Evolutionary conservation across 2,888 invertebrate species (phyloP).

Genomic region (Escarpia spicata): DNA sequence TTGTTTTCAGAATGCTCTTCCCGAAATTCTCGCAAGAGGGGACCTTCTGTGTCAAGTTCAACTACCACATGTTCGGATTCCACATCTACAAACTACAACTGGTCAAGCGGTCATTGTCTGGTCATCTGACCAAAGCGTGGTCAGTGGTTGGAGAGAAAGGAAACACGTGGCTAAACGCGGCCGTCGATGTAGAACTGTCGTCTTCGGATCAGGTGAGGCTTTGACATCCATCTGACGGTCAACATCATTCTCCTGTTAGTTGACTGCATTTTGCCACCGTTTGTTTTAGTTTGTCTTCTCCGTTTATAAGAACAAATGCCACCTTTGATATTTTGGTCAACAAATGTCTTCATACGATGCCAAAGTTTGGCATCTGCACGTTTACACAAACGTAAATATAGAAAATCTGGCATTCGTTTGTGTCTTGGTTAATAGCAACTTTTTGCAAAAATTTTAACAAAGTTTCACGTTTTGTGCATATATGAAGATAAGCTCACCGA

Average conservation of each 20-base stretch:
- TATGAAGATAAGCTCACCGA: neutral
- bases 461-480: neutral
- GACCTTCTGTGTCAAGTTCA: slow-evolving; percentile 25
- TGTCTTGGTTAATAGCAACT: neutral
- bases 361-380: neutral
- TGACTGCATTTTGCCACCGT: neutral
- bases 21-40: neutral
- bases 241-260: neutral
- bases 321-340: neutral
- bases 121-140: neutral
- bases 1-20: neutral
- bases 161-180: slow-evolving; percentile 17
- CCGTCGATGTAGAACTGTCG: neutral
- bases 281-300: neutral
- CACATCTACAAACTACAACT: slow-evolving; percentile 29
- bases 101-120: slow-evolving; percentile 14
- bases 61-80: slow-evolving; percentile 34
- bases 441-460: neutral
- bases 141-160: neutral
- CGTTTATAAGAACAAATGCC: neutral
- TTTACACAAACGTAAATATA: neutral
- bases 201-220: neutral
- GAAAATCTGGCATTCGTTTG: neutral
- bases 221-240: neutral
- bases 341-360: no score